Evolutionary conservation across 2,113 vertebrate genomes (phyloP).

Genomic region (Stegostoma tigrinum): DNA sequence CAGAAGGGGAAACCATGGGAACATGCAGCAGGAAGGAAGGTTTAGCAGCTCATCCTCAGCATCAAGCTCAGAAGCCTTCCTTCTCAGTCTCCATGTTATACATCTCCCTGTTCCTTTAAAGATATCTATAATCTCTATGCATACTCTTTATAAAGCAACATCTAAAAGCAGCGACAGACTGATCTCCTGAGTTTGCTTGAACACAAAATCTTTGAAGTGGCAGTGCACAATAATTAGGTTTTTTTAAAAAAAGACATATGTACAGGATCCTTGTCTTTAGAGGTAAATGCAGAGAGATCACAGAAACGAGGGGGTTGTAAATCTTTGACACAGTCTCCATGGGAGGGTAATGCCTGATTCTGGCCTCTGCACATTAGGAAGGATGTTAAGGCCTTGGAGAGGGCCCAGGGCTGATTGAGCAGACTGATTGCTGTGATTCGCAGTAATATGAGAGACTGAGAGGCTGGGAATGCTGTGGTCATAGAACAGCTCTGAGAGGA

Average conservation of each 20-base stretch:
- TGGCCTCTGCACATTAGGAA: background rate
- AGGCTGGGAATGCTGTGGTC: background rate
- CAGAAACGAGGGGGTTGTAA: background rate
- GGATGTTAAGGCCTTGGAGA: background rate
- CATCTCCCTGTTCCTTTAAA: background rate
- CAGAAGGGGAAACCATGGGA: background rate
- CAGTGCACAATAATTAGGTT: background rate
- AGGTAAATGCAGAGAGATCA: background rate
- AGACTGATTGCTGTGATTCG: background rate
- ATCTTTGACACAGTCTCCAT: background rate
- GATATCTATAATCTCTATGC: background rate
- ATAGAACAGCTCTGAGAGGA: background rate
- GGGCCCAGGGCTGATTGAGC: background rate
- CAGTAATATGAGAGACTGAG: background rate
- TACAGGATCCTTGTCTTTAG: background rate
- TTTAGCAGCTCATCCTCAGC: background rate
- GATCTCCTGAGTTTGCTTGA: too few relatives aligned
- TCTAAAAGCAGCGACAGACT: background rate
- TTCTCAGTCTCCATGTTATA: too few relatives aligned
- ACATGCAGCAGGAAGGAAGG: background rate
- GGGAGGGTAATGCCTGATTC: background rate
- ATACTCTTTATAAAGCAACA: background rate
- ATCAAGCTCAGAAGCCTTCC: too few relatives aligned
- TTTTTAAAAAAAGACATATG: background rate
- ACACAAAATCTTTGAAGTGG: background rate